phyloP scores from a whole-genome alignment of 2,888 invertebrate genomes.

The Rhamphomyia laevipes region DNA sequence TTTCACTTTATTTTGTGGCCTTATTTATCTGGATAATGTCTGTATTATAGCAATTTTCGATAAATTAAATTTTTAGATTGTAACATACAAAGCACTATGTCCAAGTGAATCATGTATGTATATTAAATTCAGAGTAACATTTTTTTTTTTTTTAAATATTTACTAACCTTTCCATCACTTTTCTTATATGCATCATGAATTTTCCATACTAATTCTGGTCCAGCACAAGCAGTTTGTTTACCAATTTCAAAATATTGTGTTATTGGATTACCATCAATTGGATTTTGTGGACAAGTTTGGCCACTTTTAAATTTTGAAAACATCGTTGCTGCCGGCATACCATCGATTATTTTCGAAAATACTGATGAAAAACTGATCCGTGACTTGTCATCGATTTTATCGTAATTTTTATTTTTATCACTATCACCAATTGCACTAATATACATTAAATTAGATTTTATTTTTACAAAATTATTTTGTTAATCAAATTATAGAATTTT shows the following conservation, averaged over 20 bases:
- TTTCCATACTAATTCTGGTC: constrained; percentile 85
- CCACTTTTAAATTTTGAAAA: constrained; percentile 61
- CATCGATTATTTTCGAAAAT: constrained; percentile 38
- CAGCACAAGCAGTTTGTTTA: constrained; percentile 65
- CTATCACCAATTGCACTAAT: not conserved
- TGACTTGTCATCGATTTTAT: constrained; percentile 14
- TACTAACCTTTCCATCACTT: constrained; percentile 75
- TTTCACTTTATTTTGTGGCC: too few relatives aligned
- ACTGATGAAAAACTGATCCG: constrained; percentile 32
- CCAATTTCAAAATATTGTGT: constrained; percentile 79
- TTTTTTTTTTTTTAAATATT: too few relatives aligned
- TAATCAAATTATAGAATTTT: not conserved
- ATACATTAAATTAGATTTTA: not conserved
- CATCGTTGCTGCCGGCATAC: constrained; percentile 48
- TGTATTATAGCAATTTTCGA: too few relatives aligned
- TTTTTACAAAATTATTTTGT: too few relatives aligned
- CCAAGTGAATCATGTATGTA: too few relatives aligned
- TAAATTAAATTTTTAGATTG: too few relatives aligned
- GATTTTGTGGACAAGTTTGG: constrained; percentile 40
- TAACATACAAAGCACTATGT: too few relatives aligned
- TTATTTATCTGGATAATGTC: too few relatives aligned
- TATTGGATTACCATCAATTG: constrained; percentile 69
- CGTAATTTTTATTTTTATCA: not conserved
- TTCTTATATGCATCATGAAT: constrained; percentile 83
- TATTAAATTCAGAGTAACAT: too few relatives aligned